phyloP scores from a whole-genome alignment of 2,113 vertebrate species.

The Promerops cafer region DNA sequence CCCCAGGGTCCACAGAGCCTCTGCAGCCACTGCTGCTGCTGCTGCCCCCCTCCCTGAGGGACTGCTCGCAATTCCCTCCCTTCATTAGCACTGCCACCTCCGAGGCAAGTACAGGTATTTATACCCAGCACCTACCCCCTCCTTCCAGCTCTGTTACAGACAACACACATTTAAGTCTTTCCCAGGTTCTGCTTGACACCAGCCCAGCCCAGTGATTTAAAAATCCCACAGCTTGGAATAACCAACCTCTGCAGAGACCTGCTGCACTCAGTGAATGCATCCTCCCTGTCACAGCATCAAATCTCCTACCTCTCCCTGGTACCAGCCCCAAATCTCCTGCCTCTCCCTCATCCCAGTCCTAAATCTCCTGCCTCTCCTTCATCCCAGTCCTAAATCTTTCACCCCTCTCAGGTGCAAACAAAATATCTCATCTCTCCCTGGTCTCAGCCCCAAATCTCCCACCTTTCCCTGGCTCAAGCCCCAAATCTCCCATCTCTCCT shows the following conservation, averaged over 20 bases:
- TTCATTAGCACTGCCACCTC: constrained; percentile 39
- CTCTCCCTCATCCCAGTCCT: not conserved
- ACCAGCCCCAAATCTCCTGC: not conserved
- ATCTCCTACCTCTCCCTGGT: not conserved
- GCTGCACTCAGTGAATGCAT: not conserved
- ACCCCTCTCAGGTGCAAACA: not conserved
- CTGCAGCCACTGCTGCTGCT: not conserved
- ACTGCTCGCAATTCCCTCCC: constrained; percentile 28
- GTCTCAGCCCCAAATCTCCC: not conserved
- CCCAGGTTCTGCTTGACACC: not conserved
- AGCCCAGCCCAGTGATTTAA: not conserved
- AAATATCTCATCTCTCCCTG: not conserved
- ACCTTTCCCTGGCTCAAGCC: too few relatives aligned
- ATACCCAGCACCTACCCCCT: not conserved
- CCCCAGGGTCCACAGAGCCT: not conserved
- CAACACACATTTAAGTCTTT: not conserved
- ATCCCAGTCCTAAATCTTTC: not conserved
- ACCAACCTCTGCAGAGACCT: not conserved
- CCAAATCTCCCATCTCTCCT: not conserved
- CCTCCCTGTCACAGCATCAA: not conserved
- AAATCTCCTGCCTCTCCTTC: not conserved
- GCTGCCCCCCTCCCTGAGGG: not conserved
- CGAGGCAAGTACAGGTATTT: constrained; percentile 19
- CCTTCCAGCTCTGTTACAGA: not conserved
- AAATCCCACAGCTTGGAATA: not conserved